phyloP scores from a whole-genome alignment of 2,888 invertebrate species.

The Neoascia interrupta region DNA sequence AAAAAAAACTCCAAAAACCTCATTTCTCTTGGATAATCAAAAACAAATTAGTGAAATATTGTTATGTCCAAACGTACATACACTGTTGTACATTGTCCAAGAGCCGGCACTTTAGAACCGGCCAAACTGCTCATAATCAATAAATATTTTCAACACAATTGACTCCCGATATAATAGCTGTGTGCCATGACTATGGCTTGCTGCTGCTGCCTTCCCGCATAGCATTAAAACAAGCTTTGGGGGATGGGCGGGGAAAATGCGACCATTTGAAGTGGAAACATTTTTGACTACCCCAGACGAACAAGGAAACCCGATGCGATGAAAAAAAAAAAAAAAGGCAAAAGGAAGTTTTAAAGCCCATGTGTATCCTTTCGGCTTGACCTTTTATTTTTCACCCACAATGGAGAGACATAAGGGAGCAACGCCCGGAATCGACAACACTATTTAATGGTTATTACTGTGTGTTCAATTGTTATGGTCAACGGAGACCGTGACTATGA shows the following conservation, averaged over 20 bases:
- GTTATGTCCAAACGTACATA: slow-evolving; percentile 34
- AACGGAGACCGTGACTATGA: slow-evolving; percentile 35
- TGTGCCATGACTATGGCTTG: not conserved
- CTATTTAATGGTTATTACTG: slow-evolving; percentile 34
- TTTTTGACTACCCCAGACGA: not conserved
- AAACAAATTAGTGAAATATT: slow-evolving; percentile 62
- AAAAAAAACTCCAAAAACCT: slow-evolving; percentile 1
- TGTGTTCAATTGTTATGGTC: slow-evolving; percentile 34
- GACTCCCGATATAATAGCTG: slow-evolving; percentile 42
- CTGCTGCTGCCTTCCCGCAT: slow-evolving; percentile 38
- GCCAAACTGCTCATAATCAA: slow-evolving; percentile 60
- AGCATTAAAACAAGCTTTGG: slow-evolving; percentile 15
- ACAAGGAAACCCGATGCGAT: too few species aligned
- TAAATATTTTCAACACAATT: slow-evolving; percentile 69
- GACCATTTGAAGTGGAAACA: slow-evolving; percentile 34
- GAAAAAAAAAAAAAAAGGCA: too few species aligned
- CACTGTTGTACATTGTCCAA: slow-evolving; percentile 27
- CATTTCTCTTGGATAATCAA: slow-evolving; percentile 57
- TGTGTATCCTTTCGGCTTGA: not conserved
- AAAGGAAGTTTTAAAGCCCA: not conserved
- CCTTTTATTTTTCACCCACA: not conserved
- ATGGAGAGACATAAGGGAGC: not conserved
- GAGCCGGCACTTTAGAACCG: slow-evolving; percentile 72
- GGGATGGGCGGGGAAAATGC: slow-evolving; percentile 1
- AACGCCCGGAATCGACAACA: slow-evolving; percentile 13